A percentile compares a stretch with the other conserved stretches of the same genome.
phyloP scores from a whole-genome alignment of 2,113 vertebrate species.

The Scortum barcoo region DNA sequence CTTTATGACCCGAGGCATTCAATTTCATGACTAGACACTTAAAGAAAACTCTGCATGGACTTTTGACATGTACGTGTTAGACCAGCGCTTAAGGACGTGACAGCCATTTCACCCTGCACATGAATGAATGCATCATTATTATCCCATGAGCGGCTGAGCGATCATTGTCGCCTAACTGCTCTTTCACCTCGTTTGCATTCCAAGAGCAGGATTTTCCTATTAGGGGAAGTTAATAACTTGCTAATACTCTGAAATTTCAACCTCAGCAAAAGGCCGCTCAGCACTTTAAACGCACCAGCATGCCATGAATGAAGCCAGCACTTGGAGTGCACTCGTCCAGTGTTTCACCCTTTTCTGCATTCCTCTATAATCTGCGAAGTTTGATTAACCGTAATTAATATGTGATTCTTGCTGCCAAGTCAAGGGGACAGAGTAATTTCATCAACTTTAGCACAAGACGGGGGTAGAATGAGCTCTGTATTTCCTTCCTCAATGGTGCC shows the following conservation, averaged over 20 bases:
- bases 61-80: slow-evolving; percentile 56
- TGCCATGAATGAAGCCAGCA: slow-evolving; percentile 47
- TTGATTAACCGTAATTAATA: slow-evolving; percentile 78
- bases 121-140: slow-evolving; percentile 71
- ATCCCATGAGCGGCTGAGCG: slow-evolving; percentile 61
- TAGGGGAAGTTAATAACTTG: slow-evolving; percentile 79
- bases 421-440: slow-evolving; percentile 66
- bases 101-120: slow-evolving; percentile 39
- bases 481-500: slow-evolving; percentile 41
- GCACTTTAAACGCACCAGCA: slow-evolving; percentile 62
- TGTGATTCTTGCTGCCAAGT: slow-evolving; percentile 63
- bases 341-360: slow-evolving; percentile 48
- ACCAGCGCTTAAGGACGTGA: slow-evolving; percentile 22
- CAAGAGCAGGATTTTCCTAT: slow-evolving; percentile 72
- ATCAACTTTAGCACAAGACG: slow-evolving; percentile 44
- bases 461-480: slow-evolving; percentile 42
- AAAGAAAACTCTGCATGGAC: slow-evolving; percentile 48
- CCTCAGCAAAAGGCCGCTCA: slow-evolving; percentile 72
- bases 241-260: slow-evolving; percentile 74
- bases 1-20: slow-evolving; percentile 51
- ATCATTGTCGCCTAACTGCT: slow-evolving; percentile 64
- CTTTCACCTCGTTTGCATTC: slow-evolving; percentile 78
- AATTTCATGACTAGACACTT: slow-evolving; percentile 55
- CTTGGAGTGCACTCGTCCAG: slow-evolving; percentile 25
- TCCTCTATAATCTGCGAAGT: slow-evolving; percentile 67